Base-by-base conservation (phyloP, 1,140 invertebrate genomes). In the Holotrichia oblita region DNA sequence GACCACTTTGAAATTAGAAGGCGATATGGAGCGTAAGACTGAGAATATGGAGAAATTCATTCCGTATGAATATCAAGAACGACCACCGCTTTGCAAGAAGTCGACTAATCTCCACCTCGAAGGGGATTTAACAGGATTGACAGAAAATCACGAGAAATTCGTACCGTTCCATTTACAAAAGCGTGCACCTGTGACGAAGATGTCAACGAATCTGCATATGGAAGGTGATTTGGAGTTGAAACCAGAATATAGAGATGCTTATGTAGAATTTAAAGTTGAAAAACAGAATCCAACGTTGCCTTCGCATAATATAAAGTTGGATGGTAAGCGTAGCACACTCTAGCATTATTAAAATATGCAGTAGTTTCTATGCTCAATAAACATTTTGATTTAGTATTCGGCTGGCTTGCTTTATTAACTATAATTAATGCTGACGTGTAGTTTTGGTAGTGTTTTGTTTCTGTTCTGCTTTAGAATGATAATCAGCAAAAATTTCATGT, bases 31-130 rank as follows among this genome's bases (percentile, higher is more conserved):
- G 78, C 87, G 83, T 3, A 82, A 84, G 6, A 90, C 90, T 3
- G 90, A 91, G 82, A 89, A 86, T 80, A 86, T 87, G n/a, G 88
- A 89, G 9, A 87, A 89, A 59, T 91, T 88, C 81, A 81, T 89
- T 0, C 86, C 88, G 6, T 89, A 87, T 61, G 83, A 85, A 22
- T 81, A 83, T 27, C 80, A 78, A 40, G 64, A 77, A 12, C 78
- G 85, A 17, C 84, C 85, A 6, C 82, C 84, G 9, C 77, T 87
- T 24, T 82, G 80, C 77, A 87, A 88, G 78, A 82, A 88, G 27
- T 85, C 87, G 0, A 88, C 88, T 3, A 83, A 89, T 78, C 80
- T 91, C n/a, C 89, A 89, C 75, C 84, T 90, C 6, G 89, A 90
- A 82, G 90, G 90, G 73, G 86, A 89, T 48, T 75, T 90, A 9